Conservation (phyloP, 2,888 invertebrate species). For the Archips xylosteana region DNA sequence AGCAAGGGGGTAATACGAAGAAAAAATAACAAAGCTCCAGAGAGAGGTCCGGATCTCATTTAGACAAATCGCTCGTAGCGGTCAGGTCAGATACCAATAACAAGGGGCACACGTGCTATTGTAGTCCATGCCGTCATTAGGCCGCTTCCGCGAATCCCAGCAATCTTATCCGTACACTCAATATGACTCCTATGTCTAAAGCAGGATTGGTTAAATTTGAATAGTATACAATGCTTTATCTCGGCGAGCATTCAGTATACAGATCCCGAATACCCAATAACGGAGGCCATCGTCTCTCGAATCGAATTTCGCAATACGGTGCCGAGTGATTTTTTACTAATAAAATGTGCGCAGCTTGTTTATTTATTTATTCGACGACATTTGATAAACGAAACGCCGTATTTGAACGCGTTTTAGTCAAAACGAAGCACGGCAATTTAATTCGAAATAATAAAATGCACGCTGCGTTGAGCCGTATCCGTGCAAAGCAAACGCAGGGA, state of each 20-base stretch:
- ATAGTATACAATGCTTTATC: slow-evolving; percentile 45
- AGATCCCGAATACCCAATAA: slow-evolving; percentile 68
- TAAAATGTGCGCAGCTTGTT: slow-evolving; percentile 56
- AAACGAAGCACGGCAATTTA: slow-evolving; percentile 50
- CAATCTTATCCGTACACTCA: slow-evolving; percentile 54
- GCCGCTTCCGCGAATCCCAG: slow-evolving; percentile 72
- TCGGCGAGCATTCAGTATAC: slow-evolving; percentile 54
- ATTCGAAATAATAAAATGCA: slow-evolving; percentile 59
- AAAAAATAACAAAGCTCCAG: slow-evolving; percentile 77
- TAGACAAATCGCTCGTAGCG: slow-evolving; percentile 85
- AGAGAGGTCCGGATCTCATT: slow-evolving; percentile 82
- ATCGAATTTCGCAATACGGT: slow-evolving; percentile 57
- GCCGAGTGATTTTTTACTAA: slow-evolving; percentile 65
- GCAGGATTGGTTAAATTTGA: slow-evolving; percentile 55
- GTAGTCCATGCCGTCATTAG: slow-evolving; percentile 82
- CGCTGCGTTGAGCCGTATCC: slow-evolving; percentile 50
- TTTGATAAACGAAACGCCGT: slow-evolving; percentile 23
- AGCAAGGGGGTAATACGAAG: slow-evolving; percentile 51
- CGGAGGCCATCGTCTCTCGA: slow-evolving; percentile 66
- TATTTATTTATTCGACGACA: slow-evolving; percentile 38
- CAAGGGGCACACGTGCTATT: slow-evolving; percentile 82
- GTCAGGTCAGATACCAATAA: slow-evolving; percentile 85
- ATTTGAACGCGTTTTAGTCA: slow-evolving; percentile 35
- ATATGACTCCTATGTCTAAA: slow-evolving; percentile 56
- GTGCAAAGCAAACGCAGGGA: slow-evolving; percentile 65